Evolutionary conservation across 2,797 vertebrate genomes (phyloP), one percentile per base, ranked within the genome.

Genomic region (Lithobates sylvaticus): DNA sequence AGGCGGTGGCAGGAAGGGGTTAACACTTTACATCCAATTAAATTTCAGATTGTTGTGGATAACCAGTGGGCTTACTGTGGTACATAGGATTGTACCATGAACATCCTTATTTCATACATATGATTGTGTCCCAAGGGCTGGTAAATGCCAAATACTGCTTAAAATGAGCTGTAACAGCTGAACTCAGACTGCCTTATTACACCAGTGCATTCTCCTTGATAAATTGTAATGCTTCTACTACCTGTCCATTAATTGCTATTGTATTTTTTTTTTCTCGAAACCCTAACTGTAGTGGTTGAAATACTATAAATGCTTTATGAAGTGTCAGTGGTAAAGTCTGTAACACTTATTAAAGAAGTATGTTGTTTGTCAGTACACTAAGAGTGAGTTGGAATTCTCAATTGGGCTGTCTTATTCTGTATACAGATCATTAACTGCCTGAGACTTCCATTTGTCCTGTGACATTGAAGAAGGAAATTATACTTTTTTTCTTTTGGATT

Each of bases 391-490:
- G 58, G 42, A 75, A 68, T 27, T 81, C 71, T 80, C 68, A 81
- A 34, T 76, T 39, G 61, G 44, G 54, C 47, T 71, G 78, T 58
- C 78, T 81, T 69, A 76, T 86, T 76, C 72, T 69, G 34, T 81
- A n/a, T 34, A 86, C 72, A 86, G 84, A 68, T 76, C 78, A 76
- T 86, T 81, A 86, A 86, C 84, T 81, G 71, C 64, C 54, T 86
- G 78, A 81, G 70, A 81, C 71, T 75, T 81, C 32, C 71, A 75
- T 86, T 86, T 86, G 72, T 86, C 78, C 84, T 81, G 69, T 80
- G 84, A 86, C 84, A 86, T 72, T 86, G 78, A 86, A 65, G 72
- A 81, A 81, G 84, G 68, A 86, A 81, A 80, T 75, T 68, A 75
- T 86, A 75, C 78, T 81, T 80, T n/a, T 77, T 83, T 74, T 21